Percentiles rank a stretch among this genome's conserved stretches.
Conservation (phyloP, 1,140 invertebrate genomes). For the Lysiphlebus fabarum region DNA sequence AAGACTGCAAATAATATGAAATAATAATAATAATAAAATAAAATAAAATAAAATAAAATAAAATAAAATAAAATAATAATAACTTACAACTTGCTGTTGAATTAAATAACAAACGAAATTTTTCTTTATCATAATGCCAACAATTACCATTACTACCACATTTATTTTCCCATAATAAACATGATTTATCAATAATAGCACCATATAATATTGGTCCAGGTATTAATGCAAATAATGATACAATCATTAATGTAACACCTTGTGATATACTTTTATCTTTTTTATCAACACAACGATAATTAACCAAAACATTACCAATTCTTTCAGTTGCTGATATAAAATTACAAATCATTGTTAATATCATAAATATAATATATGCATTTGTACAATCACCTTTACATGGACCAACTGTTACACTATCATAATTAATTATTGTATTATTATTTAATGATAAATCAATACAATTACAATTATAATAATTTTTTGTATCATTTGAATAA, state of each 20-base stretch:
- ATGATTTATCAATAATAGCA: conserved; percentile 63
- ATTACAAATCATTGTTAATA: conserved; percentile 56
- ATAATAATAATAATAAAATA: conserved; percentile 4
- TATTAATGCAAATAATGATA: conserved; percentile 66
- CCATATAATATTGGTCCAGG: conserved; percentile 68
- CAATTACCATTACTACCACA: conserved; percentile 64
- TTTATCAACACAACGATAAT: conserved; percentile 60
- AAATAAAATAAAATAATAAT: conserved; percentile 4
- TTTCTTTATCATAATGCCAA: conserved; percentile 62
- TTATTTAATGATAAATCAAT: conserved; percentile 12
- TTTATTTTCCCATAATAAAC: conserved; percentile 64
- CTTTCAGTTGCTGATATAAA: conserved; percentile 60
- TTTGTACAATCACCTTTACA: conserved; percentile 56
- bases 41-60: conserved; percentile 1
- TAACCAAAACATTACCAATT: conserved; percentile 63
- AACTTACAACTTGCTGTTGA: conserved; percentile 57
- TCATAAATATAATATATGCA: conserved; percentile 50
- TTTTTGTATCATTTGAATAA: conserved; percentile 40
- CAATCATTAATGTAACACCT: conserved; percentile 60
- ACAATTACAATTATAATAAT: conserved; percentile 48
- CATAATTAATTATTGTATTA: conserved; percentile 2
- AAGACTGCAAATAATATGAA: conserved; percentile 48
- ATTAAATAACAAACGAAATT: conserved; percentile 61
- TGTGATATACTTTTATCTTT: conserved; percentile 66
- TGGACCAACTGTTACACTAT: conserved; percentile 43